A percentile compares a stretch with the other conserved stretches of the same genome.
Conservation (phyloP, 2,113 vertebrate species). For the Hymenochirus boettgeri region DNA sequence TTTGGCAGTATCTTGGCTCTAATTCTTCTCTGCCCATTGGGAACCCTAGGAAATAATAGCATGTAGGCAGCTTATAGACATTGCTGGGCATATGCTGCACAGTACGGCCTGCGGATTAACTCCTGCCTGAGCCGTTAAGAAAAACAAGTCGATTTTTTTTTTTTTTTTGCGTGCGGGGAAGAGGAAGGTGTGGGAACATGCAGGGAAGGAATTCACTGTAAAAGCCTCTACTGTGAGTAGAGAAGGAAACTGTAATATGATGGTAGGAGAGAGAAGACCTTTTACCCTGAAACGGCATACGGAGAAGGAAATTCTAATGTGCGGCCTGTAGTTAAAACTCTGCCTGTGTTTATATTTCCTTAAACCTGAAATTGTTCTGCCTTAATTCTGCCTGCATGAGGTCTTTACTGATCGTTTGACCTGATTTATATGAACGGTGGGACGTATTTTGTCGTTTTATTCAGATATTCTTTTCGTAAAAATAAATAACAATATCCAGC, state of each 20-base stretch:
- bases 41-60: conserved; percentile 43
- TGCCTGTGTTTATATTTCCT: conserved; percentile 24
- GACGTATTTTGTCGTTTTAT: neutral
- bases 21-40: conserved; percentile 27
- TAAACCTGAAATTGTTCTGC: conserved; percentile 40
- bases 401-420: conserved; percentile 25
- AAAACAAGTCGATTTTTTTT: conserved; percentile 37
- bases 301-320: conserved; percentile 34
- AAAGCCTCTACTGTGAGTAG: conserved; percentile 38
- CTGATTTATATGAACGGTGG: conserved; percentile 20
- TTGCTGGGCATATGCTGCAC: conserved; percentile 11
- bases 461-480: too few species aligned
- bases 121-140: conserved; percentile 41
- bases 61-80: conserved; percentile 18
- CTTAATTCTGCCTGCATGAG: conserved; percentile 37
- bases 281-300: conserved; percentile 27
- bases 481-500: too few species aligned
- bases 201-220: conserved; percentile 33
- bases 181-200: conserved; percentile 40
- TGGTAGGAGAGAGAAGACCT: conserved; percentile 22
- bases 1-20: conserved; percentile 46
- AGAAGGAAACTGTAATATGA: neutral
- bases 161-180: conserved; percentile 33
- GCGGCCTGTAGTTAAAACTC: conserved; percentile 28
- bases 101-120: conserved; percentile 31